Base-by-base conservation (phyloP, 2,888 invertebrate genomes). In the Lithodes maja region DNA sequence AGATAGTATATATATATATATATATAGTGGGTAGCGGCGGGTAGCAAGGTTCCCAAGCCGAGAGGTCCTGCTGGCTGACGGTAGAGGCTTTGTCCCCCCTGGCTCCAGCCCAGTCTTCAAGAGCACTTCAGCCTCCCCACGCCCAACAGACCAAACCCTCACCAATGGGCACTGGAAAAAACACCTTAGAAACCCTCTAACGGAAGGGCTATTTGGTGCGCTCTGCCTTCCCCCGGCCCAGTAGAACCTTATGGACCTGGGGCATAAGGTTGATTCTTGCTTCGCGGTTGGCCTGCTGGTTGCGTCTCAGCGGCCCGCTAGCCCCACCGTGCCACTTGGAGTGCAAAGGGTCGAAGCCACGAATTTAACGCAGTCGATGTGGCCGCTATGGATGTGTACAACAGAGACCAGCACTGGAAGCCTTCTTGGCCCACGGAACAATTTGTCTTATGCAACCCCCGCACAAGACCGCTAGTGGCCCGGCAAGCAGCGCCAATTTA, bases 261-360 rank as follows among this genome's bases (percentile, higher is more conserved):
- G 61, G 86, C 74, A 86, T 86, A 86, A 86, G 86, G 86, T 81
- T 80, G 17, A 80, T 86, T 81, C 81, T 86, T 82, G 86, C 75
- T 49, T 50, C n/a, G n/a, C 74, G 86, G 82, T 82, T 74, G 61
- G 82, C 50, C 7, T 33, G 86, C 75, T 86, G 86, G 81, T 55
- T 86, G 86, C 50, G 86, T 15, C 86, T 82, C 81, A 75, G 82
- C 81, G 86, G 86, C 81, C 86, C 50, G 55, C 86, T 15, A 54
- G 86, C 55, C 86, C 55, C 81, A 82, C 81, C 80, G 81, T 86
- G 86, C 81, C 86, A 86, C 86, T 86, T 86, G 86, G 86, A 86
- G 86, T 86, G 86, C 86, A 86, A 86, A 86, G 86, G 82, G 86
- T 86, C 86, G 86, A 86, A 86, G 86, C 86, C 86, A 86, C 86